phyloP scores from a whole-genome alignment of 64 coral and sea anemone species.

The Pocillopora verrucosa region DNA sequence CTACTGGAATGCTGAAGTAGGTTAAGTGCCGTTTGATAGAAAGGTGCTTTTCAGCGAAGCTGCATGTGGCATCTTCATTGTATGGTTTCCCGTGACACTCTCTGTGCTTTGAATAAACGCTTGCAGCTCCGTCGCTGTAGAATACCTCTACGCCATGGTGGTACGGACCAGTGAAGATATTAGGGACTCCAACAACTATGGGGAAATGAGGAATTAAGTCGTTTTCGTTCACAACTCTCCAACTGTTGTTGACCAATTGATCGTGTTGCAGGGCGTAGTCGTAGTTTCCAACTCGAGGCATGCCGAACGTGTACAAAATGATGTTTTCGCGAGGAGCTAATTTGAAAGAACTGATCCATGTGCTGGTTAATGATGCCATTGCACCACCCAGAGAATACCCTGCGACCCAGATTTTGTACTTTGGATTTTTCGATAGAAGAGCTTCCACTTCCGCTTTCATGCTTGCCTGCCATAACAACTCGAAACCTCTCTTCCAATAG shows the following conservation, averaged over 20 bases:
- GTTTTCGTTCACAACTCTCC: slow-evolving; percentile 51
- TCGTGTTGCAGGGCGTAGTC: slow-evolving; percentile 60
- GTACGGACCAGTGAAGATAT: slow-evolving; percentile 13
- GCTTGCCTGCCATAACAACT: slow-evolving; percentile 1
- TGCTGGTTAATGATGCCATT: slow-evolving; percentile 65
- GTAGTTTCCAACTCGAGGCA: slow-evolving; percentile 73
- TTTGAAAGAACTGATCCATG: slow-evolving; percentile 37
- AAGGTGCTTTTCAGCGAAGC: background rate
- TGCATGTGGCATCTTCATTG: slow-evolving; percentile 65
- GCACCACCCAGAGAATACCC: slow-evolving; percentile 75
- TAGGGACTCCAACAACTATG: background rate
- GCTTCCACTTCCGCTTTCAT: slow-evolving; percentile 21
- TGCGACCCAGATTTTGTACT: slow-evolving; percentile 61
- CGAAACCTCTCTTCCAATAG: slow-evolving; percentile 47
- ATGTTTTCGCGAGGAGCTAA: slow-evolving; percentile 42
- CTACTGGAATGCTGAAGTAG: slow-evolving; percentile 50
- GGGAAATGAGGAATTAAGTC: slow-evolving; percentile 62
- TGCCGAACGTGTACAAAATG: slow-evolving; percentile 69
- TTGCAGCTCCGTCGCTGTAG: slow-evolving; percentile 4
- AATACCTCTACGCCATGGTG: slow-evolving; percentile 68
- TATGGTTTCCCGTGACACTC: slow-evolving; percentile 58
- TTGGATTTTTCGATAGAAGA: slow-evolving; percentile 31
- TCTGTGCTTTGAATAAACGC: slow-evolving; percentile 39
- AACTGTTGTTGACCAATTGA: slow-evolving; percentile 57
- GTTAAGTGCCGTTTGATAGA: slow-evolving; percentile 12